Conservation (phyloP, 2,113 vertebrate genomes). For the Colistium nudipinnis region DNA sequence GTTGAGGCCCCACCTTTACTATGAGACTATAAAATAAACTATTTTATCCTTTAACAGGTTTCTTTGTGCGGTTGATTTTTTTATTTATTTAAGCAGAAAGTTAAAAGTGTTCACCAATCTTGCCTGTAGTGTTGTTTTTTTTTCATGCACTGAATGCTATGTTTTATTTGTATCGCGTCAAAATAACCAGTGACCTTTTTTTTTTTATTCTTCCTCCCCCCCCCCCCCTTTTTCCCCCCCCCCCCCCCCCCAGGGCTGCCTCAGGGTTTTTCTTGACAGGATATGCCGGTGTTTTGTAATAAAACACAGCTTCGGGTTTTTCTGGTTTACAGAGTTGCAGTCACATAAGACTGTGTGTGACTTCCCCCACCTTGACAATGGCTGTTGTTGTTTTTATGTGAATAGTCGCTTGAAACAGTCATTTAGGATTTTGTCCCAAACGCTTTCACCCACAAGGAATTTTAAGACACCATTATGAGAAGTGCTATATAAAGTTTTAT, state of each 20-base stretch:
- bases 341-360: no score
- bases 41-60: slow-evolving; percentile 91
- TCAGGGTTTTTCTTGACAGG: background rate
- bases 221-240: no score
- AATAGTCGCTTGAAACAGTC: no score
- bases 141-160: no score
- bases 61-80: slow-evolving; percentile 12
- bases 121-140: no score
- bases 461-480: slow-evolving; percentile 14
- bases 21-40: slow-evolving; percentile 99
- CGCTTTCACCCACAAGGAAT: slow-evolving; percentile 1
- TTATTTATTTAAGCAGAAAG: background rate
- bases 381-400: no score
- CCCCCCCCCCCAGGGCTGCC: background rate
- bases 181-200: no score
- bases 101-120: background rate
- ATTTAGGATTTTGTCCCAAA: no score
- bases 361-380: no score
- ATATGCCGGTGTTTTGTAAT: background rate
- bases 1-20: slow-evolving; percentile 98
- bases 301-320: background rate
- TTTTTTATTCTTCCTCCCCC: background rate
- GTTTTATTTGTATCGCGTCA: no score
- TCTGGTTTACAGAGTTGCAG: background rate
- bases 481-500: slow-evolving; percentile 61